Conservation (phyloP, 2,888 invertebrate genomes). For the Pantelozetes paolii region DNA sequence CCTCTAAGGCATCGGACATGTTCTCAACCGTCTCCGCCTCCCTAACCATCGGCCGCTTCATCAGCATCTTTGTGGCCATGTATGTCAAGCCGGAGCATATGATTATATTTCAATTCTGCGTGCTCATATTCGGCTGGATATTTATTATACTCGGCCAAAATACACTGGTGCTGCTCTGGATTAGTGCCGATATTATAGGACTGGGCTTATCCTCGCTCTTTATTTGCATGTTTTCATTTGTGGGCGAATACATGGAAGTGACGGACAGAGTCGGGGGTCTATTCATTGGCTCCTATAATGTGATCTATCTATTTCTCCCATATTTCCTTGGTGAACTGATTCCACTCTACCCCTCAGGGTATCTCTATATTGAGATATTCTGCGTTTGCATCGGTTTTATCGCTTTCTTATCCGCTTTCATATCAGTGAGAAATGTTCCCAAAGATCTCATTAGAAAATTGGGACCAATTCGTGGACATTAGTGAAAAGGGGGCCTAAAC, state of each 20-base stretch:
- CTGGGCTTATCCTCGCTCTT: conserved; percentile 35
- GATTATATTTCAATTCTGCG: conserved; percentile 6
- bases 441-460: neutral
- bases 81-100: conserved; percentile 31
- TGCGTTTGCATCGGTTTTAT: neutral
- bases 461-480: neutral
- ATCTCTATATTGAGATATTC: neutral
- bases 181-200: neutral
- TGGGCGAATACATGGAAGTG: conserved; percentile 24
- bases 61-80: conserved; percentile 33
- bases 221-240: conserved; percentile 26
- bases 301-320: conserved; percentile 23
- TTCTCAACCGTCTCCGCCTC: neutral
- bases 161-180: neutral
- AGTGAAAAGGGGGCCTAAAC: no score
- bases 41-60: conserved; percentile 10
- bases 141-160: neutral
- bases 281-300: conserved; percentile 26
- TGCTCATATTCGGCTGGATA: neutral
- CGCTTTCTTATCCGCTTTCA: neutral
- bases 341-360: neutral
- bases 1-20: neutral
- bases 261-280: conserved; percentile 26
- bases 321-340: neutral
- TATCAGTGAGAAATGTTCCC: neutral